These are phyloP conservation scores for Epirrhoe tristata DNA, from an alignment of 2,888 invertebrate species.

Conservation along the genomic window DNA sequence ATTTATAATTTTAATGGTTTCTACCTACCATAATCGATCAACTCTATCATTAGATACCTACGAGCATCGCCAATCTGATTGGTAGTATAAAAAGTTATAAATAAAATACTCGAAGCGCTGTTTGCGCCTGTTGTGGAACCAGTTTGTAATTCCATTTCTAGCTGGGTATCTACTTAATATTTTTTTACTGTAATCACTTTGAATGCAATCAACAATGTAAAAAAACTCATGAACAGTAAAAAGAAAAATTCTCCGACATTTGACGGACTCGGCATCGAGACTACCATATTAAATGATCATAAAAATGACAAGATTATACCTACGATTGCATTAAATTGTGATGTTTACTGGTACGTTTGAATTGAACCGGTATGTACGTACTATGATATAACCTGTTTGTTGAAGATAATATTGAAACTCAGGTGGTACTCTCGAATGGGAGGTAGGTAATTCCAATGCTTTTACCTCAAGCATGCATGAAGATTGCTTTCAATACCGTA, in stretches of 20 bases:
- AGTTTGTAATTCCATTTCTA: neutral
- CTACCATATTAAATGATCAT: constrained; percentile 44
- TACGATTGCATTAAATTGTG: constrained; percentile 37
- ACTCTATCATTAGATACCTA: neutral
- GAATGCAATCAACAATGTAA: constrained; percentile 6
- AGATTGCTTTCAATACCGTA: constrained; percentile 33
- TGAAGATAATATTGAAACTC: constrained; percentile 36
- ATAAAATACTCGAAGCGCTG: neutral
- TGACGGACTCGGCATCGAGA: constrained; percentile 32
- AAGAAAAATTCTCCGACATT: constrained; percentile 21
- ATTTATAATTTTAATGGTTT: no score
- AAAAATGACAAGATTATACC: constrained; percentile 42
- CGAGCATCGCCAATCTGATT: neutral
- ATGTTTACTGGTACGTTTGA: constrained; percentile 38
- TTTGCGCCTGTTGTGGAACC: neutral
- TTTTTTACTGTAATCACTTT: constrained; percentile 2
- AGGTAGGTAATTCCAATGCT: constrained; percentile 39
- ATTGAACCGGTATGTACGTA: constrained; percentile 35
- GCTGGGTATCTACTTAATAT: neutral
- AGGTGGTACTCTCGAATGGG: constrained; percentile 38
- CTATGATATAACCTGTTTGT: constrained; percentile 34
- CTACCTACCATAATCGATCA: neutral
- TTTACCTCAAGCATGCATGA: constrained; percentile 36
- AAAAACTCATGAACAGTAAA: constrained; percentile 23
- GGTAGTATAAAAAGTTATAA: neutral